phyloP scores from a whole-genome alignment of 2,888 invertebrate species.

The Amphimallon solstitiale region DNA sequence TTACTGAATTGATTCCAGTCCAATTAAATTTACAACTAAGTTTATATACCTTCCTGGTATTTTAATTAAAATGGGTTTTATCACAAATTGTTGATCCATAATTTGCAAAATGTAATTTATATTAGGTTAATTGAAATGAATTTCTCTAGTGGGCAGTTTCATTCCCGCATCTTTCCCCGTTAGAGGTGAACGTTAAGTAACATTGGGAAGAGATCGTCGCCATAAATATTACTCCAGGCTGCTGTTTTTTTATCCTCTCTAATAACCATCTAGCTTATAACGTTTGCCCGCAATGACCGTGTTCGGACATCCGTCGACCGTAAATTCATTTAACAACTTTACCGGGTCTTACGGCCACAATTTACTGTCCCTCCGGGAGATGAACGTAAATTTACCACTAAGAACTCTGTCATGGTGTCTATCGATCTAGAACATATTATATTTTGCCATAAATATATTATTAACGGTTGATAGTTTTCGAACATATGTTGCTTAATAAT shows the following conservation, averaged over 20 bases:
- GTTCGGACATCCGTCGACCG: conserved; percentile 59
- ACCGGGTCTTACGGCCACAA: conserved; percentile 62
- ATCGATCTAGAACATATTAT: conserved; percentile 29
- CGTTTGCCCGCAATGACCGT: conserved; percentile 62
- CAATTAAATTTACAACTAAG: too few species aligned
- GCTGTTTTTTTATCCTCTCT: conserved; percentile 31
- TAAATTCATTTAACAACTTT: conserved; percentile 66
- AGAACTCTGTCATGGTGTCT: conserved; percentile 35
- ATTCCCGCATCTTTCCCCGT: conserved; percentile 31
- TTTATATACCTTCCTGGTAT: too few species aligned
- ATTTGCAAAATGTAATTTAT: conserved; percentile 25
- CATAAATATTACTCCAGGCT: conserved; percentile 30
- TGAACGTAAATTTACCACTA: conserved; percentile 49
- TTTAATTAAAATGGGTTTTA: conserved; percentile 22
- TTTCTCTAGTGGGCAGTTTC: conserved; percentile 29
- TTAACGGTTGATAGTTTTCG: not conserved
- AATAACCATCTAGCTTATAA: conserved; percentile 42
- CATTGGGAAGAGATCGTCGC: conserved; percentile 29
- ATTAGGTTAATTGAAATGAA: conserved; percentile 31
- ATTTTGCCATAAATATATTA: conserved; percentile 20
- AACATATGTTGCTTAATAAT: not conserved
- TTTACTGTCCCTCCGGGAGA: conserved; percentile 59
- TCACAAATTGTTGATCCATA: conserved; percentile 26
- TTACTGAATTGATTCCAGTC: too few species aligned
- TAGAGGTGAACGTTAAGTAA: conserved; percentile 11